Evolutionary conservation across 2,113 vertebrate genomes (phyloP).

Genomic region (Etheostoma spectabile): DNA sequence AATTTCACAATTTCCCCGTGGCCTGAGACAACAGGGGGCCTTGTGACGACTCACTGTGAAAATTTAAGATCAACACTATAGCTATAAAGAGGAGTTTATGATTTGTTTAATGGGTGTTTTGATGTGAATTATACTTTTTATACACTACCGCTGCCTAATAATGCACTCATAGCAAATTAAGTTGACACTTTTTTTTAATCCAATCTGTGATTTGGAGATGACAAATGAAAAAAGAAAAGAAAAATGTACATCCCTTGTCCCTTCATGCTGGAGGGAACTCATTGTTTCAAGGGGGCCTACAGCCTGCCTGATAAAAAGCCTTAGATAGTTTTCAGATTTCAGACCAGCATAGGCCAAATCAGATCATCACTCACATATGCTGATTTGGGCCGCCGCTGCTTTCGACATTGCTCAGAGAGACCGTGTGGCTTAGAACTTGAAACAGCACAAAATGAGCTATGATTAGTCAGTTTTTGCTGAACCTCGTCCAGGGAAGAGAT

Average conservation of each 20-base stretch:
- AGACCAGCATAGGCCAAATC: constrained; percentile 33
- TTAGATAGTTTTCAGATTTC: constrained; percentile 31
- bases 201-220: constrained; percentile 79
- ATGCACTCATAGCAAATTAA: constrained; percentile 84
- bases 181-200: constrained; percentile 80
- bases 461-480: constrained; percentile 74
- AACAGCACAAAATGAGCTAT: constrained; percentile 49
- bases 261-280: constrained; percentile 41
- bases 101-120: constrained; percentile 85
- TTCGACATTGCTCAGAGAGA: background rate
- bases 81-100: constrained; percentile 84
- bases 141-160: constrained; percentile 82
- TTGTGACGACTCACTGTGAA: constrained; percentile 80
- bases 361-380: constrained; percentile 31
- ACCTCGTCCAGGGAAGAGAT: constrained; percentile 73
- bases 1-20: constrained; percentile 92
- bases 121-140: constrained; percentile 87
- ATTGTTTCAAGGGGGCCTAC: constrained; percentile 64
- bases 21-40: constrained; percentile 87
- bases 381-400: constrained; percentile 20
- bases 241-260: constrained; percentile 41
- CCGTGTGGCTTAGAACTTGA: constrained; percentile 18
- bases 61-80: constrained; percentile 81
- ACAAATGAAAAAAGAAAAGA: constrained; percentile 69
- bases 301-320: constrained; percentile 34